Percentiles rank a stretch among this genome's conserved stretches.
These are phyloP conservation scores for Eumerus sabulonum DNA, from an alignment of 2,888 invertebrate species.

Conservation along the genomic window DNA sequence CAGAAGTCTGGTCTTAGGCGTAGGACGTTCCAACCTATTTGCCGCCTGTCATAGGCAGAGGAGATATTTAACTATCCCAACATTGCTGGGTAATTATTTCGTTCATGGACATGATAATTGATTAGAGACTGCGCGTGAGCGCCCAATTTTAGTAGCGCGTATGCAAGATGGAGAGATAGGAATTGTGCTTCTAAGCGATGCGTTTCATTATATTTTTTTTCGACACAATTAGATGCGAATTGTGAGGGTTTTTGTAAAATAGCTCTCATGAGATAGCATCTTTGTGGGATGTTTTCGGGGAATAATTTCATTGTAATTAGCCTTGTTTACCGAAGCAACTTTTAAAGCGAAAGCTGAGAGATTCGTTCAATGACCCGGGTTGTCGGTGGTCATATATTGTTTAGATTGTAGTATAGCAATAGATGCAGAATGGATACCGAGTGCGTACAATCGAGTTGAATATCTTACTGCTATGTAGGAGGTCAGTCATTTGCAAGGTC, in stretches of 20 bases:
- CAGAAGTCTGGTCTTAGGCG: background rate
- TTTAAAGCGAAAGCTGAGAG: no score
- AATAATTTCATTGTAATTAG: background rate
- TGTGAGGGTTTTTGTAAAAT: conserved; percentile 60
- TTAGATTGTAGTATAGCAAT: no score
- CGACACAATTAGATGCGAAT: conserved; percentile 51
- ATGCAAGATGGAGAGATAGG: conserved; percentile 39
- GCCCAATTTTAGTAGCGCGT: conserved; percentile 25
- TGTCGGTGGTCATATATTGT: no score
- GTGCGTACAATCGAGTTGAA: no score
- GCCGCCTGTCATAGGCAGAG: conserved; percentile 61
- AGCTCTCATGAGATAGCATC: conserved; percentile 53
- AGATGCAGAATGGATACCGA: no score
- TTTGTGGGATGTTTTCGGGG: conserved; percentile 12
- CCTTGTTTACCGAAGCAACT: no score
- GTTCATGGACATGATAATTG: conserved; percentile 64
- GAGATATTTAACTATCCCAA: conserved; percentile 67
- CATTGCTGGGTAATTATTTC: conserved; percentile 66
- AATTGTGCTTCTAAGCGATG: conserved; percentile 32
- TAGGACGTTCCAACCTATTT: conserved; percentile 58
- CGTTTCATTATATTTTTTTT: conserved; percentile 41
- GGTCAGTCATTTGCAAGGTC: no score
- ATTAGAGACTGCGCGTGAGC: conserved; percentile 55
- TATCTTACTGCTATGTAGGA: no score
- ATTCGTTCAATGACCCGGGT: no score